Evolutionary conservation across 1,140 invertebrate species (phyloP).

Genomic region (Limonius californicus): DNA sequence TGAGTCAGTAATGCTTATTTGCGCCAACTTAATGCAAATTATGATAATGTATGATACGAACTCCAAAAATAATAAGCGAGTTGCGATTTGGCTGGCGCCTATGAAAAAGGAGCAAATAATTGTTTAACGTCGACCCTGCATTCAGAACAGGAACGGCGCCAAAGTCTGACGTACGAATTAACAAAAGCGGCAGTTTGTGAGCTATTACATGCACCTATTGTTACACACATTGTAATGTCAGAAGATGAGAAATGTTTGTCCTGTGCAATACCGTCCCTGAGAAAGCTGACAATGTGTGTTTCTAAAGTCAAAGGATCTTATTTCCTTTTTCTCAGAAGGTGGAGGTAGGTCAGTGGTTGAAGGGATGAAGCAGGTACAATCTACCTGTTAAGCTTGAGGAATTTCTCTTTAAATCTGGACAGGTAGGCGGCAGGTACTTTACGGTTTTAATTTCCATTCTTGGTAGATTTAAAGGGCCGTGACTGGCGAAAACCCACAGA

Average conservation of each 20-base stretch:
- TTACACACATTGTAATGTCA: slow-evolving; percentile 7
- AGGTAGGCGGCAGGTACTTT: slow-evolving; percentile 9
- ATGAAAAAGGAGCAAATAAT: slow-evolving; percentile 5
- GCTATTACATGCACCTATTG: slow-evolving; percentile 13
- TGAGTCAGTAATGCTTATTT: slow-evolving; percentile 4
- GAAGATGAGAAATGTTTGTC: slow-evolving; percentile 12
- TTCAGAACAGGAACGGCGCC: slow-evolving; percentile 3
- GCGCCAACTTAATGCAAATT: slow-evolving; percentile 3
- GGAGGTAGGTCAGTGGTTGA: slow-evolving; percentile 10
- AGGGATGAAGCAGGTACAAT: slow-evolving; percentile 9
- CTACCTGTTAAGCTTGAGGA: slow-evolving; percentile 9
- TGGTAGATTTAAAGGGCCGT: slow-evolving; percentile 4
- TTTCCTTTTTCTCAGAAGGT: slow-evolving; percentile 6
- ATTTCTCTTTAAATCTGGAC: slow-evolving; percentile 3
- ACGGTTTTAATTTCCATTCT: slow-evolving; percentile 10
- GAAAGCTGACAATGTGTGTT: background rate
- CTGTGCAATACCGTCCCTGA: background rate
- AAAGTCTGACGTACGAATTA: slow-evolving; percentile 1
- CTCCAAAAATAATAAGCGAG: slow-evolving; percentile 9
- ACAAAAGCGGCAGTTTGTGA: slow-evolving; percentile 6
- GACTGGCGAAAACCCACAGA: background rate
- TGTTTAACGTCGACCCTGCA: slow-evolving; percentile 10
- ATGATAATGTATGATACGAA: slow-evolving; percentile 14
- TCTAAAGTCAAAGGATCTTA: slow-evolving; percentile 10
- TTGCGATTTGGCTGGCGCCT: slow-evolving; percentile 8